A percentile compares a stretch with the other conserved stretches of the same genome.
phyloP scores from a whole-genome alignment of 2,113 vertebrate species.

The Loxodonta africana region DNA sequence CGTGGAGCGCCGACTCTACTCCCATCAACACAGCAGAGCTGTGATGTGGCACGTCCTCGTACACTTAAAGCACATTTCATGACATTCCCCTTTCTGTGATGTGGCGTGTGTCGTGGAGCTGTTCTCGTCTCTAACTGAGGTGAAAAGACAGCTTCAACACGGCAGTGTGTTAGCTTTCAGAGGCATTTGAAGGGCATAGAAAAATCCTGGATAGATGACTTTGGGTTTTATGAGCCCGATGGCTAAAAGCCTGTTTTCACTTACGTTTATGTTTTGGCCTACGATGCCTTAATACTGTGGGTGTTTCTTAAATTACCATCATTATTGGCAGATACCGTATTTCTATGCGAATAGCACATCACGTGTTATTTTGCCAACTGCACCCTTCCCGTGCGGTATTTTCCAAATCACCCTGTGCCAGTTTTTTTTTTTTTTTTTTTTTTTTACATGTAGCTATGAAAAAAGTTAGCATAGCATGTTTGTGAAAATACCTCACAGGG shows the following conservation, averaged over 20 bases:
- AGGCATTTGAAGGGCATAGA: neutral
- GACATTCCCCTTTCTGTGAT: neutral
- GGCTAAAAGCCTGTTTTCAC: neutral
- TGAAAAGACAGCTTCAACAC: neutral
- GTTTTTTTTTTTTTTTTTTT: too few relatives aligned
- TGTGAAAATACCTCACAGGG: too few relatives aligned
- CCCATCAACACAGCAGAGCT: neutral
- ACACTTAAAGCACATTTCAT: neutral
- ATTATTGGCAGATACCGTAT: neutral
- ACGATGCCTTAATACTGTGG: neutral
- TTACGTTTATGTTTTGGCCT: neutral
- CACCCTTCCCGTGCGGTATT: too few relatives aligned
- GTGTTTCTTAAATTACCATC: neutral
- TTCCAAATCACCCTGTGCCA: too few relatives aligned
- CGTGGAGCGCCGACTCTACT: neutral
- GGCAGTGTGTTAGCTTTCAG: too few relatives aligned
- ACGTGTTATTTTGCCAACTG: too few relatives aligned
- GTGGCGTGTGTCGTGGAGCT: too few relatives aligned
- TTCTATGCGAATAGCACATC: too few relatives aligned
- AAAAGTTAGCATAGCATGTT: too few relatives aligned
- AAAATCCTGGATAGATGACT: neutral
- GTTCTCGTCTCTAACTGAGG: neutral
- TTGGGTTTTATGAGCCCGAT: neutral
- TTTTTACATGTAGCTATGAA: too few relatives aligned
- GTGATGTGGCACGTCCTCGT: fast-evolving